Conservation (phyloP, 2,888 invertebrate genomes). For the Drosophila setosimentum region DNA sequence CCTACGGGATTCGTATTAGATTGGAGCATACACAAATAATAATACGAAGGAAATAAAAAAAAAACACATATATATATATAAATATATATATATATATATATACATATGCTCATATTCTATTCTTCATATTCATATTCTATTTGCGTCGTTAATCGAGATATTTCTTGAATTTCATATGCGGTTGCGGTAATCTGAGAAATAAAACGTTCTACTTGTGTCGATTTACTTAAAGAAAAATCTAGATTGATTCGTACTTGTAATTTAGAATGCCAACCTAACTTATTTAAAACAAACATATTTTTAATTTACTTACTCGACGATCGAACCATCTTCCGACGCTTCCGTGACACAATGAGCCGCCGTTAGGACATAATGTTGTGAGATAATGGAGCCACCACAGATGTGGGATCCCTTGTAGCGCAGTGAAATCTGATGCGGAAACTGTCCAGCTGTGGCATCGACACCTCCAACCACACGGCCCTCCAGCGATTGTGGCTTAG, state of each 20-base stretch:
- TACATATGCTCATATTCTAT: background rate
- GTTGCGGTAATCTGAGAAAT: background rate
- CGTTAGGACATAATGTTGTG: constrained; percentile 56
- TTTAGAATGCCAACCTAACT: background rate
- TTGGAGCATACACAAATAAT: background rate
- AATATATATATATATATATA: too few relatives aligned
- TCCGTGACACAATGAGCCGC: constrained; percentile 74
- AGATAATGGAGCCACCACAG: constrained; percentile 78
- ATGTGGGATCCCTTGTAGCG: constrained; percentile 53
- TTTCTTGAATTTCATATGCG: background rate
- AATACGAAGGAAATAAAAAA: background rate
- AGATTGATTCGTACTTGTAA: background rate
- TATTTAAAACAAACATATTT: background rate
- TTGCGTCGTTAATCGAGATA: background rate
- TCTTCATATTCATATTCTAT: background rate
- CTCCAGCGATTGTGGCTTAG: constrained; percentile 43
- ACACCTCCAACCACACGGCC: constrained; percentile 80
- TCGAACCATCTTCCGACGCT: constrained; percentile 36
- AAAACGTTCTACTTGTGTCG: background rate
- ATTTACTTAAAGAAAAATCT: background rate
- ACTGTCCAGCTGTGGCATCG: constrained; percentile 76
- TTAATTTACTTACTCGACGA: constrained; percentile 38
- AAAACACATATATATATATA: too few relatives aligned
- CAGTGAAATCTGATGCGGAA: constrained; percentile 83
- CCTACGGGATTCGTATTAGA: background rate